Evolutionary conservation across 2,113 vertebrate genomes (phyloP), one percentile per base, ranked within the genome.

Genomic region (Anguilla japonica): DNA sequence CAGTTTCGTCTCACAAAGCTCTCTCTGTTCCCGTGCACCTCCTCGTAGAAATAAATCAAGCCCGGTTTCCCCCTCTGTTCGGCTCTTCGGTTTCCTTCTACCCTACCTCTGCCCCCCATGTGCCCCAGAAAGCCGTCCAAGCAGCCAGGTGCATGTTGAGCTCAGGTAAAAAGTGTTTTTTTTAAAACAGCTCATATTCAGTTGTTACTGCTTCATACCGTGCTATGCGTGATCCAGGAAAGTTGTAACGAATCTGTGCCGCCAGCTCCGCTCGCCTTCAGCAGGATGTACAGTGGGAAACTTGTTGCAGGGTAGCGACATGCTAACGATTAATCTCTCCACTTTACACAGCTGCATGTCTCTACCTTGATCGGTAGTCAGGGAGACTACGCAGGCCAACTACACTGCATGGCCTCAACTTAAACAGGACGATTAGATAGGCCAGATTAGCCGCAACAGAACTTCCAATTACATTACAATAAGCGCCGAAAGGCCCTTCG

Each of bases 1-100:
- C 29, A 34, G 82, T 41, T 39, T 63, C 34, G 41, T 83, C 56
- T 83, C 43, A 83, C 82, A 83, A 83, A 39, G 22, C 39, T 63
- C 34, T 34, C 53, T 39, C 56, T 63, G 82, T 60, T 82, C 46
- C 46, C 13, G 11, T 53, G 5, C 81, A 46, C 46, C 81, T 15
- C 16, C 79, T 41, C 79, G 41, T 14, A 82, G 43, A 56, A 43
- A 50, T 53, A 29, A 53, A 82, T 82, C 81, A 82, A 14, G 7
- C 78, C 81, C 22, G 13, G 63, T 50, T 43, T 39, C 53, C 79
- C 22, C 50, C 46, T 3, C 43, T n/a, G 3, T 4, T 26, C 6
- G 26, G 43, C 9, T 53, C 79, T 82, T 82, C 46, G 29, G n/a
- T 82, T 29, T 34, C n/a, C 26, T 82, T 7, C 1, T 50, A 1